Conservation (phyloP, 2,797 vertebrate species). For the Graptemys geographica region DNA sequence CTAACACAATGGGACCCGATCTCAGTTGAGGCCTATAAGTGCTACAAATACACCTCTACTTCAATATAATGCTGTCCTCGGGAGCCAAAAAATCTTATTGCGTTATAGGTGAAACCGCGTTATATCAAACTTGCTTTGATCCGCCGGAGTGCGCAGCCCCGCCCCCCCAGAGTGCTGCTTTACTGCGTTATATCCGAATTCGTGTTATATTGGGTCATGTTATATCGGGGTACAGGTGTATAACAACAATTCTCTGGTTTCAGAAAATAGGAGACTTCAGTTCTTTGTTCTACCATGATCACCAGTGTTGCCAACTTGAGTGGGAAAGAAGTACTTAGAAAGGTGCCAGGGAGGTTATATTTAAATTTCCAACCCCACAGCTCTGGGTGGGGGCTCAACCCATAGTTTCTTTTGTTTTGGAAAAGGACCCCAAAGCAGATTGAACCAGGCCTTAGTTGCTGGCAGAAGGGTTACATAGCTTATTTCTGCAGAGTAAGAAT, state of each 20-base stretch:
- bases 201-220: too few species aligned
- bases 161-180: too few species aligned
- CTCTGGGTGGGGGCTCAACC: not conserved
- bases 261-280: not conserved
- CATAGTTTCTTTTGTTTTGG: not conserved
- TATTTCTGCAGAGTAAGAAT: not conserved
- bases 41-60: not conserved
- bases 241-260: not conserved
- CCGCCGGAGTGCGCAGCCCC: too few species aligned
- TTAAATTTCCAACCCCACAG: not conserved
- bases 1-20: not conserved
- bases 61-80: too few species aligned
- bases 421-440: not conserved
- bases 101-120: too few species aligned
- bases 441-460: not conserved
- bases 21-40: not conserved
- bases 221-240: too few species aligned
- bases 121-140: too few species aligned
- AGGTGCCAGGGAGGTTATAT: not conserved
- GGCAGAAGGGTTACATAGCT: not conserved
- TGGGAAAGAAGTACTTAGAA: not conserved
- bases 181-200: too few species aligned
- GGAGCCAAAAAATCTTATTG: too few species aligned
- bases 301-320: not conserved
- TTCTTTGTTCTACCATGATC: not conserved